Percentiles rank a stretch among this genome's conserved stretches.
phyloP scores from a whole-genome alignment of 2,113 vertebrate genomes.

The Agelaius tricolor region DNA sequence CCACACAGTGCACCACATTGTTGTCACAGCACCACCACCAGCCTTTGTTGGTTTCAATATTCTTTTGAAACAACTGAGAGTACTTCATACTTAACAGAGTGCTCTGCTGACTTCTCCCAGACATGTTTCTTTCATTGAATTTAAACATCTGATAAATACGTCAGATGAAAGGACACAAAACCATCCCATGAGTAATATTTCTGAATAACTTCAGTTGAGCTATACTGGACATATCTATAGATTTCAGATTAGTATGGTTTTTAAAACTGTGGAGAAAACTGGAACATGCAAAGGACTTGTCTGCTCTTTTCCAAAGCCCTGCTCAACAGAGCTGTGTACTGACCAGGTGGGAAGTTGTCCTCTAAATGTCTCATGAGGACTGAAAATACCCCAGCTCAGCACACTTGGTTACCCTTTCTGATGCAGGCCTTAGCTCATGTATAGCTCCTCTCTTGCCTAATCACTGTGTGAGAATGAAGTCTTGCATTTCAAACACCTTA shows the following conservation, averaged over 20 bases:
- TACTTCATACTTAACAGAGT: neutral
- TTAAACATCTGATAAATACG: neutral
- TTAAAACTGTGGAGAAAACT: neutral
- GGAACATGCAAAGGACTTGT: neutral
- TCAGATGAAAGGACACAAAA: neutral
- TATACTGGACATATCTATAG: neutral
- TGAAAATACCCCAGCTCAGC: neutral
- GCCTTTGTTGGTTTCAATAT: neutral
- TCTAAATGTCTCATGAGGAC: neutral
- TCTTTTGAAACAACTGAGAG: neutral
- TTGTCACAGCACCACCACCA: neutral
- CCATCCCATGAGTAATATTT: neutral
- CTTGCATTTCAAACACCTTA: neutral
- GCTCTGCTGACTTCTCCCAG: neutral
- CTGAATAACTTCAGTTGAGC: neutral
- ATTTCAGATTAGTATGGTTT: neutral
- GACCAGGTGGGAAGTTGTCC: neutral
- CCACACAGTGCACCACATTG: fast-evolving
- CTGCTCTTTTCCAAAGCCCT: neutral
- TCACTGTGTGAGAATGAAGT: neutral
- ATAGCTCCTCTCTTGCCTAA: neutral
- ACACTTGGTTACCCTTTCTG: neutral
- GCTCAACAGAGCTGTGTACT: fast-evolving
- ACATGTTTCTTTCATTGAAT: neutral
- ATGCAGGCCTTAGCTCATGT: neutral